phyloP scores from a whole-genome alignment of 2,797 vertebrate species.

The Oryzias dopingdopingensis region DNA sequence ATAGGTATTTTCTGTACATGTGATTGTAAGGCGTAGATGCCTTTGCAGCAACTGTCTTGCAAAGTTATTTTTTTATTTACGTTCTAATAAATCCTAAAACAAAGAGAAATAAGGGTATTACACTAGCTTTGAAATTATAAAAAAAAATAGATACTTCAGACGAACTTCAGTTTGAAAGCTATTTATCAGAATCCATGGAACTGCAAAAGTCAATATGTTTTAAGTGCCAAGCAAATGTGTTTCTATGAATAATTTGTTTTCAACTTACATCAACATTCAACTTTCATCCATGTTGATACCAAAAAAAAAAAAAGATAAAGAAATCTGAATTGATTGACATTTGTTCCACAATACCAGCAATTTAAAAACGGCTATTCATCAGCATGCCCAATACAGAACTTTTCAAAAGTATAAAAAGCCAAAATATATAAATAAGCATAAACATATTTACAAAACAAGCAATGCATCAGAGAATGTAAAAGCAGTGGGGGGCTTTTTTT shows the following conservation, averaged over 20 bases:
- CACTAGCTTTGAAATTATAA: too few species aligned
- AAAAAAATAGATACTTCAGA: background rate
- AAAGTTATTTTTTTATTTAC: too few species aligned
- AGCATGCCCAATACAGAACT: constrained; percentile 44
- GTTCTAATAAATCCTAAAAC: too few species aligned
- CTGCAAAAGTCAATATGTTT: constrained; percentile 44
- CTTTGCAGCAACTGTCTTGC: too few species aligned
- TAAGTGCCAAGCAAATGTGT: constrained; percentile 29
- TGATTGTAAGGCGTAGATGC: too few species aligned
- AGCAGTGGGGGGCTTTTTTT: constrained; percentile 28
- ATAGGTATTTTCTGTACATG: too few species aligned
- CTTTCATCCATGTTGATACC: constrained; percentile 30
- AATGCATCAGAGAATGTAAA: constrained; percentile 26
- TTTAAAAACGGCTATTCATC: constrained; percentile 38
- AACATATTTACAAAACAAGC: constrained; percentile 79
- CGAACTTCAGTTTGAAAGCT: constrained; percentile 16
- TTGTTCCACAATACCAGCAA: constrained; percentile 28
- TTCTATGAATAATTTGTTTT: constrained; percentile 54
- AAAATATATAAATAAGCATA: constrained; percentile 77
- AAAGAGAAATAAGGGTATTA: too few species aligned
- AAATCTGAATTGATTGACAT: constrained; percentile 33
- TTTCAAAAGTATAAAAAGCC: constrained; percentile 71
- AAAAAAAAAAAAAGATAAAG: constrained; percentile 22
- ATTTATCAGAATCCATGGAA: constrained; percentile 4
- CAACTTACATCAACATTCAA: constrained; percentile 24